Base-by-base conservation (phyloP, 35 echinoderm and acorn worm genomes). In the Ptychodera flava region DNA sequence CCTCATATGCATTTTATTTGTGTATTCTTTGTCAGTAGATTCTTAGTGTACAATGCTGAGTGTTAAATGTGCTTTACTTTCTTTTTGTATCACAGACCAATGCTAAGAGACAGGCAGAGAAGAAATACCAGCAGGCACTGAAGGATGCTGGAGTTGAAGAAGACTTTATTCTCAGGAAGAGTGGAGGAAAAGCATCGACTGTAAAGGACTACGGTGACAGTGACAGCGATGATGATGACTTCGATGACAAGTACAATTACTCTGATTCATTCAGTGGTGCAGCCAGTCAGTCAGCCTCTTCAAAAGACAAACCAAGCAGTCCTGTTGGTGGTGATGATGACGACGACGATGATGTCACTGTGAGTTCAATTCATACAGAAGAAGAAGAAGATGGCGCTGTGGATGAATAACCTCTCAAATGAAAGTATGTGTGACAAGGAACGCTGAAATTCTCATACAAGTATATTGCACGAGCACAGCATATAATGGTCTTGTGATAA, bases 91-190 rank as follows among this genome's bases (percentile, higher is more conserved):
- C 37, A 14, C 45, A 97, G 95, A 52, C 88, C n/a, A 93, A 92
- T 89, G 95, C 95, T 28, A 93, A 97, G 85, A 91, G 93, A 81
- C 78, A 86, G 27, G 95, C 95, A 0, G 95, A 97, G 38, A 53
- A 87, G 27, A 93, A 97, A 33, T 97, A 97, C 87, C 85, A 94
- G 36, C 81, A 93, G 31, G 95, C 95, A 28, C 85, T 97, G 16
- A 81, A 80, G 37, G 88, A 86, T 79, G 95, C 95, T 31, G 95
- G 95, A 22, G 78, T 97, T 16, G 90, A 91, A 52, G 95, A 97
- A 78, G 92, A 93, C 33, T 97, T 97, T 79, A 33, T 97, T 31
- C 87, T 91, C 0, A 38, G 92, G 15, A 93, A 97, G 33, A 86
- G 94, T 52, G 87, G 86, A 16, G 78, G 83, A 28, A 16, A 83